Base-by-base conservation (phyloP, 2,113 vertebrate species). In the Lophochroa leadbeateri region DNA sequence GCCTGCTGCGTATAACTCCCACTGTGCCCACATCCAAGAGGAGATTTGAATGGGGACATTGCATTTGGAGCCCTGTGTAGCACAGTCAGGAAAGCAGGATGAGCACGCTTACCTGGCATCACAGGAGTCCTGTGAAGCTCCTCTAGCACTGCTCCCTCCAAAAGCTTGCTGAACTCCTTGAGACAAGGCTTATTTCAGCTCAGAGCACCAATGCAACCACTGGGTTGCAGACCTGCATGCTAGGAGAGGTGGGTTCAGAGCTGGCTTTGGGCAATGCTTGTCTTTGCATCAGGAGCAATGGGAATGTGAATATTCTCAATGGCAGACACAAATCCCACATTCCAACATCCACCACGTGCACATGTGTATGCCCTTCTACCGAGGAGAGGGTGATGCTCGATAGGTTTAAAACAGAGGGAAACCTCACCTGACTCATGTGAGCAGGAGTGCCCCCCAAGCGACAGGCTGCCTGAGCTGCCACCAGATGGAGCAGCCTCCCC, bases 191-290 rank as follows among this genome's bases (percentile, higher is more conserved):
- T 53, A 33, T 37, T 86, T 61, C 41, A 41, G 29, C 41, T 43
- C 29, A 16, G n/a, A 68, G 17, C 17, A 35, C 1, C 7, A 60
- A 52, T 1, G 5, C 41, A 47, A 5, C 5, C 1, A 3, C 35
- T 25, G 25, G 12, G 61, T 6, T 11, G 55, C 0, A 4, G 63
- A n/a, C 19, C 29, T 0, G 2, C 13, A 4, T 0, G 2, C 9
- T 21, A 5, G 35, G 27, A 2, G 6, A 29, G 28, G 18, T 65
- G 58, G 33, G 8, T 65, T 58, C 31, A 39, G 37, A 57, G 37
- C 33, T 10, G 57, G 57, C 57, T 58, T 35, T 24, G 4, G 37
- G 20, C 29, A 61, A 7, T 0, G 1, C 0, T 0, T 0, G 8
- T 17, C 47, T 67, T 46, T 0, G 2, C 19, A 16, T 11, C 3